Evolutionary conservation across 2,888 invertebrate species (phyloP).

Genomic region (Heliconius aoede): DNA sequence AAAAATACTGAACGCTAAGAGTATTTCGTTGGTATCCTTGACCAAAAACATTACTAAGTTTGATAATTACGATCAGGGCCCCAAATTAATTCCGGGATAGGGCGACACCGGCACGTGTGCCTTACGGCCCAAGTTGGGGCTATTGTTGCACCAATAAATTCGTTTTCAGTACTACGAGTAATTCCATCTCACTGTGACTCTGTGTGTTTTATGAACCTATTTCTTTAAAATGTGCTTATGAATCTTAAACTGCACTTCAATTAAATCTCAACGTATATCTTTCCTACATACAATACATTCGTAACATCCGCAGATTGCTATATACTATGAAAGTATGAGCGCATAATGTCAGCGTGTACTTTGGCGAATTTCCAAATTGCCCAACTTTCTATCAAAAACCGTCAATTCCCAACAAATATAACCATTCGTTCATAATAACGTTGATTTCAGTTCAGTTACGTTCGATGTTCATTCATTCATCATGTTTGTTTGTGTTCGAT

Average conservation of each 20-base stretch:
- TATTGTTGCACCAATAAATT: slow-evolving; percentile 48
- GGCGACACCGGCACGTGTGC: slow-evolving; percentile 48
- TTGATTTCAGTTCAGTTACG: background rate
- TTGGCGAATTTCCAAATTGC: slow-evolving; percentile 45
- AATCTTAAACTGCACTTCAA: slow-evolving; percentile 1
- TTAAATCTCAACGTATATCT: slow-evolving; percentile 16
- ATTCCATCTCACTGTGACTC: slow-evolving; percentile 40
- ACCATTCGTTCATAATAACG: slow-evolving; percentile 21
- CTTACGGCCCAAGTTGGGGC: slow-evolving; percentile 48
- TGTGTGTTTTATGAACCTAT: slow-evolving; percentile 37
- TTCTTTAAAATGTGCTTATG: slow-evolving; percentile 37
- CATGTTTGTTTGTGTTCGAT: background rate
- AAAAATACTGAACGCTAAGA: background rate
- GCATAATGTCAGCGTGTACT: slow-evolving; percentile 29
- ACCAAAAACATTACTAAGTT: slow-evolving; percentile 40
- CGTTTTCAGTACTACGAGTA: slow-evolving; percentile 49
- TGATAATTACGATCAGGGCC: slow-evolving; percentile 49
- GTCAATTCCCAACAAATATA: slow-evolving; percentile 21
- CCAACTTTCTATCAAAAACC: slow-evolving; percentile 39
- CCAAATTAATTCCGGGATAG: slow-evolving; percentile 45
- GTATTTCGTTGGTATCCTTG: slow-evolving; percentile 18
- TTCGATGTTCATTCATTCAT: slow-evolving; percentile 11
- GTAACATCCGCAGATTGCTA: slow-evolving; percentile 12
- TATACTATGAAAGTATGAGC: slow-evolving; percentile 21
- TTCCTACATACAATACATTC: background rate